Evolutionary conservation across 2,888 invertebrate species (phyloP), one percentile per base, ranked within the genome.

Genomic region (Ctena decussata): DNA sequence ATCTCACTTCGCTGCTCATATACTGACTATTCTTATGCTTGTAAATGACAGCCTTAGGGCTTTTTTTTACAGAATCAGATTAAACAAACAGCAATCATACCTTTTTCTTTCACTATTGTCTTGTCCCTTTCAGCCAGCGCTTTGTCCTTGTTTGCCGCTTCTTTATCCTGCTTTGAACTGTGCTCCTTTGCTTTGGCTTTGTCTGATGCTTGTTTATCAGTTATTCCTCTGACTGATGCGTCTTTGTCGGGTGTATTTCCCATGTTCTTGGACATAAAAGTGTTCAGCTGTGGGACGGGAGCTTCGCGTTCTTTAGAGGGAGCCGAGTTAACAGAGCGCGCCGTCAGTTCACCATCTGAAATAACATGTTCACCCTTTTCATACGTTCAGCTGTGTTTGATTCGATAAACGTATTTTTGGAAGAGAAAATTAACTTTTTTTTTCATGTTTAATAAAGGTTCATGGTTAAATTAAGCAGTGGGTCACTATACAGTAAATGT

Each of bases 261-360:
- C 37, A 69, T 37, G 27, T 72, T 72, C 44, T 76, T 79, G 30
- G 44, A 32, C 41, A 88, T 73, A n/a, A 88, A 60, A 5, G 41
- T 88, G 74, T 88, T 88, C 41, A 88, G 32, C 70, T 88, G 82
- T 15, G 87, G 87, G 79, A 88, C 77, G 0, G 87, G 87, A 2
- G 41, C 83, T 0, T 84, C 77, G 21, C 81, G 87, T 6, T 88
- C 85, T 72, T 88, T 88, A 3, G 83, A 73, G 1, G 87, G 87
- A 2, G 87, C 87, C 30, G 87, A 87, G 30, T 65, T 81, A 6
- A 78, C 82, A 18, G 84, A 41, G 6, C 87, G 72, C 1, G 80
- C 80, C 3, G 71, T 82, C 0, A 37, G 37, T 2, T 83, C 74
- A 0, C 82, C 70, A 6, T 30, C 87, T 46, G 41, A 46, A 46